These are phyloP conservation scores for Drusus annulatus DNA, from an alignment of 1,140 invertebrate species.

Conservation along the genomic window DNA sequence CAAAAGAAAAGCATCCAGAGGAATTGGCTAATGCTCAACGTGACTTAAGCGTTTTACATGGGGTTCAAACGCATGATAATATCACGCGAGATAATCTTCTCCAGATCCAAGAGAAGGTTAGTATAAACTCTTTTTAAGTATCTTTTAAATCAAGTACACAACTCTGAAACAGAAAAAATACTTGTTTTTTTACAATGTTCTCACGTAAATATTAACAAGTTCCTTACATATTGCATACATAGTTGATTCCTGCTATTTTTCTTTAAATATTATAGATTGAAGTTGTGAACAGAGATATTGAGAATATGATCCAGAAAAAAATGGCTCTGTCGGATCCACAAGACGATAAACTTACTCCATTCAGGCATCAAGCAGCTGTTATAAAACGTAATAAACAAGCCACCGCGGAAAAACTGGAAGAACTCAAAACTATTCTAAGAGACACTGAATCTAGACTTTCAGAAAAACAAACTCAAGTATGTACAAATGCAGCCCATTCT, in stretches of 20 bases:
- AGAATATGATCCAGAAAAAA: conserved; percentile 71
- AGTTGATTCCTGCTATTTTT: too few relatives aligned
- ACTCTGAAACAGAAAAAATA: too few relatives aligned
- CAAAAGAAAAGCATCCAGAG: conserved; percentile 84
- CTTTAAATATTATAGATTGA: conserved; percentile 69
- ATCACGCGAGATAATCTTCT: conserved; percentile 80
- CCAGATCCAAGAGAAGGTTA: conserved; percentile 76
- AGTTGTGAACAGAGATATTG: conserved; percentile 75
- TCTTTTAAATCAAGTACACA: too few relatives aligned
- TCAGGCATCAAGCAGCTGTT: conserved; percentile 87
- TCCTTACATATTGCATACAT: too few relatives aligned
- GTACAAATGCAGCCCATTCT: too few relatives aligned
- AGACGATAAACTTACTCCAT: conserved; percentile 84
- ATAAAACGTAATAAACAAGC: conserved; percentile 84
- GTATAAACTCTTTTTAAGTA: background rate
- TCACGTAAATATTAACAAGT: too few relatives aligned
- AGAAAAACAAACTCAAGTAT: conserved; percentile 70
- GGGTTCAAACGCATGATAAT: conserved; percentile 78
- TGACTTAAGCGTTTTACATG: conserved; percentile 79
- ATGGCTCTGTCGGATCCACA: conserved; percentile 68
- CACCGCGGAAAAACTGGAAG: conserved; percentile 79
- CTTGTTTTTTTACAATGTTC: too few relatives aligned
- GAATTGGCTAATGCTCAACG: conserved; percentile 77
- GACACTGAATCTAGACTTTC: conserved; percentile 72
- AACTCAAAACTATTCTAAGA: conserved; percentile 74